These are phyloP conservation scores for Chroicocephalus ridibundus DNA, from an alignment of 2,113 vertebrate genomes.

Conservation along the genomic window DNA sequence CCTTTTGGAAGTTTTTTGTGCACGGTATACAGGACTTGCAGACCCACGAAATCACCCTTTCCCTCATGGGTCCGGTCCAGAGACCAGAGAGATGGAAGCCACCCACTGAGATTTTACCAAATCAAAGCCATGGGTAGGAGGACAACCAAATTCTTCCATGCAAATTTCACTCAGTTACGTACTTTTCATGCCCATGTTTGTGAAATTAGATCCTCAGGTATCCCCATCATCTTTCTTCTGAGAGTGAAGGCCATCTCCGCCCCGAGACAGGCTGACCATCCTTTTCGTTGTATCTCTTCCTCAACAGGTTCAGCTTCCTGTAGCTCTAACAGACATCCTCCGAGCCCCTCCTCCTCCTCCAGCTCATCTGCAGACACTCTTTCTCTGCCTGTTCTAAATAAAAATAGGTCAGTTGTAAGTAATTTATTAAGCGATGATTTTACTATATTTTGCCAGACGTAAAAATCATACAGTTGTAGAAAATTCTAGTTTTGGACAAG, in stretches of 20 bases:
- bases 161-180: not conserved
- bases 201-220: not conserved
- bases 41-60: not conserved
- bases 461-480: not conserved
- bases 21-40: not conserved
- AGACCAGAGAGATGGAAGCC: not conserved
- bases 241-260: not conserved
- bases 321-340: not conserved
- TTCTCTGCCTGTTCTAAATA: slow-evolving; percentile 1
- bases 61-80: not conserved
- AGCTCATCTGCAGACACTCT: slow-evolving; percentile 12
- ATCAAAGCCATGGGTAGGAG: not conserved
- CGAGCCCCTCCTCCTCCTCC: not conserved
- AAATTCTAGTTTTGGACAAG: slow-evolving; percentile 15
- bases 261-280: not conserved
- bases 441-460: slow-evolving; percentile 20
- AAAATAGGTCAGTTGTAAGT: slow-evolving; percentile 56
- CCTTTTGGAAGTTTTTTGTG: accelerated
- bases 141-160: not conserved
- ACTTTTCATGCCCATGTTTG: not conserved
- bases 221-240: not conserved
- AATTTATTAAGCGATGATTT: slow-evolving; percentile 29
- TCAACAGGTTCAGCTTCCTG: not conserved
- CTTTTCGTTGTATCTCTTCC: not conserved
- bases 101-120: not conserved